A percentile compares a stretch with the other conserved stretches of the same genome.
Evolutionary conservation across 2,113 vertebrate genomes (phyloP).

Genomic region (Anarrhichthys ocellatus): DNA sequence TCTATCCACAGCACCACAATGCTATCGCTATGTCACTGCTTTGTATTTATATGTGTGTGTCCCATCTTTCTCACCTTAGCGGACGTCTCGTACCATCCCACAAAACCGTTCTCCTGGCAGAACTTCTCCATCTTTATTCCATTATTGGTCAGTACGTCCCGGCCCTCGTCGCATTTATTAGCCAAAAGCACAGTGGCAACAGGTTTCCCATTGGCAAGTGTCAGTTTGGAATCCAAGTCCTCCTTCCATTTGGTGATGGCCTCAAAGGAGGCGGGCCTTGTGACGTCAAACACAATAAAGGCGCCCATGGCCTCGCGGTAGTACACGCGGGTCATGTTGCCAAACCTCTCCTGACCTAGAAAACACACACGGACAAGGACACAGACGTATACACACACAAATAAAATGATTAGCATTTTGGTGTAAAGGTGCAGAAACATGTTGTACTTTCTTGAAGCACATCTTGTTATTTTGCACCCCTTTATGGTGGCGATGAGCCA

Average conservation of each 20-base stretch:
- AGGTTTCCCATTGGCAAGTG: conserved; percentile 83
- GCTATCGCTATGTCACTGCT: neutral
- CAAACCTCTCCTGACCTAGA: conserved; percentile 87
- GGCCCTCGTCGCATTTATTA: conserved; percentile 87
- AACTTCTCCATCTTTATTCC: conserved; percentile 86
- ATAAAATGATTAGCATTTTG: neutral
- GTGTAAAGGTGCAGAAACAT: neutral
- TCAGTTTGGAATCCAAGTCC: conserved; percentile 88
- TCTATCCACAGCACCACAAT: conserved; percentile 20
- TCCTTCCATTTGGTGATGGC: conserved; percentile 88
- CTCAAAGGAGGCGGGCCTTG: conserved; percentile 85
- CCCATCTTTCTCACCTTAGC: conserved; percentile 82
- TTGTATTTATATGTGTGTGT: neutral
- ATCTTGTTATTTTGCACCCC: neutral
- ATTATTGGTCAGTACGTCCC: conserved; percentile 79
- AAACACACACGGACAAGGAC: neutral
- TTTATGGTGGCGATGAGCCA: neutral
- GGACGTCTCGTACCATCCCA: conserved; percentile 86
- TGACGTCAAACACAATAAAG: conserved; percentile 87
- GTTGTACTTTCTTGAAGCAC: neutral
- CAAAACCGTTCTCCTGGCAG: conserved; percentile 86
- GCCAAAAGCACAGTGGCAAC: conserved; percentile 86
- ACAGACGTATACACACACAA: neutral
- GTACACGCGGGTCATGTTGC: conserved; percentile 90
- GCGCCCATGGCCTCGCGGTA: conserved; percentile 89